phyloP scores from a whole-genome alignment of 2,113 vertebrate genomes.

The Labeo catla region DNA sequence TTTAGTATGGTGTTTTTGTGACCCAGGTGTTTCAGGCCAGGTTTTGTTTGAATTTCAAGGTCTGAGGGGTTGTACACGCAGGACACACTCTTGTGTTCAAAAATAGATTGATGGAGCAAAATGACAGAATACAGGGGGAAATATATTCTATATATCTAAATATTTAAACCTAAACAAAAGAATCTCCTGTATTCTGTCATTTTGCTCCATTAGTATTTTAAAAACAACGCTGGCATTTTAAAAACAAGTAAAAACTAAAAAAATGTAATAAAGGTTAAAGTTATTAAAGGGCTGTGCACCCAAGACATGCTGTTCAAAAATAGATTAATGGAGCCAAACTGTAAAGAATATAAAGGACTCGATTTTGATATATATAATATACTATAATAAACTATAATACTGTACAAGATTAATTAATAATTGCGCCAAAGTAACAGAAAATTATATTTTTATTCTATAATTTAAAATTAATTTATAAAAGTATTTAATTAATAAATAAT shows the following conservation, averaged over 20 bases:
- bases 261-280: too few relatives aligned
- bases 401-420: too few relatives aligned
- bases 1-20: constrained; percentile 40
- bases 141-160: too few relatives aligned
- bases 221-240: too few relatives aligned
- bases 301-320: too few relatives aligned
- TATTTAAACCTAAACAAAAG: too few relatives aligned
- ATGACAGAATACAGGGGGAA: background rate
- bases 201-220: too few relatives aligned
- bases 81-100: background rate
- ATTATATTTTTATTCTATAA: too few relatives aligned
- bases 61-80: background rate
- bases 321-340: background rate
- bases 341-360: background rate
- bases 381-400: background rate
- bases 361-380: background rate
- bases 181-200: too few relatives aligned
- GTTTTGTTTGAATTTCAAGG: constrained; percentile 9
- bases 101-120: constrained; percentile 1
- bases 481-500: too few relatives aligned
- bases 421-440: too few relatives aligned
- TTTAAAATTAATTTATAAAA: background rate
- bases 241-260: too few relatives aligned
- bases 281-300: background rate
- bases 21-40: constrained; percentile 12